Evolutionary conservation across 2,888 invertebrate genomes (phyloP), one percentile per base, ranked within the genome.

Genomic region (Dascillus cervinus): DNA sequence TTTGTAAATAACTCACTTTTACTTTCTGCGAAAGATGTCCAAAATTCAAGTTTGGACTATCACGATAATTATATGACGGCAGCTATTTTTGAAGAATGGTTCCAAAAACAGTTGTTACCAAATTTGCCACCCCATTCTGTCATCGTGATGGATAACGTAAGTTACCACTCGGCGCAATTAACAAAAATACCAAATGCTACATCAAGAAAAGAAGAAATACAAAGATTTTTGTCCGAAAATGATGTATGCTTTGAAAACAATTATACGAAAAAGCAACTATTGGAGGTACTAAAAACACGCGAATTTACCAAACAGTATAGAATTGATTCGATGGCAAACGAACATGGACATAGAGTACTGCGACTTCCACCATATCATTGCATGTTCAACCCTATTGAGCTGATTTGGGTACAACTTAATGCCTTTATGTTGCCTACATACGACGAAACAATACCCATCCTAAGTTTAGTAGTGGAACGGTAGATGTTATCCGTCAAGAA

Each of bases 81-180:
- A 8, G 20, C 30, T 12, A 20, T 40, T 14, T 44, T 46, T 32
- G 34, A 42, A 34, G 13, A 34, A 6, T 46, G 39, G 41, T 43
- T 46, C 13, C 9, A 24, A 12, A 24, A 37, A n/a, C 22, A 26
- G 13, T 21, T 41, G 8, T 17, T 41, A 4, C 25, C 34, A n/a
- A 33, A 28, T 22, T 11, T 43, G 13, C 22, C 32, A 9, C 26
- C 29, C 10, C 30, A 27, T 19, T 26, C 26, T 9, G 40, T 36
- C 3, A 43, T 43, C 24, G 45, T 43, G 3, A 22, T 43, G 20
- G 41, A 43, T 24, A 45, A 45, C 23, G 45, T 39, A 5, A 28
- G 24, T 12, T 42, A 43, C 21, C 37, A 43, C 26, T 41, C 34
- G 1, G 11, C 25, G n/a, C 32, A 21, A 14, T 11, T 32, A 12